phyloP scores from a whole-genome alignment of 2,888 invertebrate species.

The Amaurobius ferox region DNA sequence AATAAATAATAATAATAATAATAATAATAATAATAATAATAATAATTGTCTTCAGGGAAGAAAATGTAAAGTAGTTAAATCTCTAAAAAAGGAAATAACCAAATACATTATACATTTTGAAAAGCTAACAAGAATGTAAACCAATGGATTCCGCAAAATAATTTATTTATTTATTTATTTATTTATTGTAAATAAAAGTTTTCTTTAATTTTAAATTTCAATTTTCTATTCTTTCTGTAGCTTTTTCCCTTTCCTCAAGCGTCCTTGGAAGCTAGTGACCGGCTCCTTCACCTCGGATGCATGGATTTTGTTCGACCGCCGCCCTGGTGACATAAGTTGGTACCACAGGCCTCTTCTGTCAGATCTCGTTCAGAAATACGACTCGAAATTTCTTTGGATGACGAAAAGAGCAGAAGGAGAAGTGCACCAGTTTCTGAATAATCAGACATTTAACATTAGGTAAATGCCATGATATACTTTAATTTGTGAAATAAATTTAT shows the following conservation, averaged over 20 bases:
- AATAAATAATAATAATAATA: too few relatives aligned
- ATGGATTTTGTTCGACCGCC: constrained; percentile 21
- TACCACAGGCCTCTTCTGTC: not conserved
- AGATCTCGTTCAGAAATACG: not conserved
- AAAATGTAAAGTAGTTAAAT: too few relatives aligned
- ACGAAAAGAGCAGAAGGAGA: constrained; percentile 1
- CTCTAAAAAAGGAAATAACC: too few relatives aligned
- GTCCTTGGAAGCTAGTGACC: constrained; percentile 9
- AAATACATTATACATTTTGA: too few relatives aligned
- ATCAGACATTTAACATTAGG: not conserved
- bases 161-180: too few relatives aligned
- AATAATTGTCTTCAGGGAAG: too few relatives aligned
- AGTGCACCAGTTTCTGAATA: not conserved
- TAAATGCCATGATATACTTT: not conserved
- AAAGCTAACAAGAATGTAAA: too few relatives aligned
- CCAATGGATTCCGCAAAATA: too few relatives aligned
- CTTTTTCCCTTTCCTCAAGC: constrained; percentile 29
- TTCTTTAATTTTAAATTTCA: too few relatives aligned
- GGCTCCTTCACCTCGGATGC: constrained; percentile 21
- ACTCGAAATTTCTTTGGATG: constrained; percentile 22
- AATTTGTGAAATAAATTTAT: too few relatives aligned
- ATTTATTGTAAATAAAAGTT: too few relatives aligned
- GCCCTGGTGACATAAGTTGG: constrained; percentile 18
- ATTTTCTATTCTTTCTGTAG: constrained; percentile 6
- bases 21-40: too few relatives aligned